Evolutionary conservation across 2,797 vertebrate species (phyloP).

Genomic region (Pantherophis vulpinus): DNA sequence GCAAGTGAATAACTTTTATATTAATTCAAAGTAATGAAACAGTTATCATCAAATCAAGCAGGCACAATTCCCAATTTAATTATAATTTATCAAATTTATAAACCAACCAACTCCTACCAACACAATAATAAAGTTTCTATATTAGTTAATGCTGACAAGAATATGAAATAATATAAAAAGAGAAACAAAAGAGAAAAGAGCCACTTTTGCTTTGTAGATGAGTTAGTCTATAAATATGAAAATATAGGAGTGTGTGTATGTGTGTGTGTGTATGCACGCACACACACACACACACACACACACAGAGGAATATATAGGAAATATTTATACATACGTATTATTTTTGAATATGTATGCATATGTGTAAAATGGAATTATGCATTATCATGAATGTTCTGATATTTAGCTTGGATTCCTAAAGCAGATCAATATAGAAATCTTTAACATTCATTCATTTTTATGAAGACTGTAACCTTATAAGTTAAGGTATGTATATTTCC

Average conservation of each 20-base stretch:
- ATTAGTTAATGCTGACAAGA: slow-evolving; percentile 39
- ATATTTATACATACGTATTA: background rate
- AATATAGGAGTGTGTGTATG: slow-evolving; percentile 17
- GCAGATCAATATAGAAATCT: slow-evolving; percentile 36
- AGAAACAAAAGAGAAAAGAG: slow-evolving; percentile 20
- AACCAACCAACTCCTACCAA: background rate
- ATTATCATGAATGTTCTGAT: background rate
- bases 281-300: background rate
- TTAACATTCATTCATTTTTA: slow-evolving; percentile 36
- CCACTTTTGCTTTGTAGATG: slow-evolving; percentile 26
- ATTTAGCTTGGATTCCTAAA: slow-evolving; percentile 32
- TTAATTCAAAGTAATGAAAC: slow-evolving; percentile 1
- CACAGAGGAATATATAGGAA: background rate
- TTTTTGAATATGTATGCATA: background rate
- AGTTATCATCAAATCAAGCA: background rate
- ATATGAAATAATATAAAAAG: slow-evolving; percentile 22
- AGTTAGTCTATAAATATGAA: background rate
- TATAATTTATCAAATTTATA: background rate
- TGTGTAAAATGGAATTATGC: slow-evolving; percentile 2
- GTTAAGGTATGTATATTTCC: slow-evolving; percentile 15
- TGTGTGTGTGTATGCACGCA: background rate
- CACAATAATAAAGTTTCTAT: slow-evolving; percentile 28
- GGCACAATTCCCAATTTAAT: background rate
- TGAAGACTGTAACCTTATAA: slow-evolving; percentile 28
- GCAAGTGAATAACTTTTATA: background rate